phyloP scores from a whole-genome alignment of 2,797 vertebrate genomes.

The Chaetodon trifasciatus region DNA sequence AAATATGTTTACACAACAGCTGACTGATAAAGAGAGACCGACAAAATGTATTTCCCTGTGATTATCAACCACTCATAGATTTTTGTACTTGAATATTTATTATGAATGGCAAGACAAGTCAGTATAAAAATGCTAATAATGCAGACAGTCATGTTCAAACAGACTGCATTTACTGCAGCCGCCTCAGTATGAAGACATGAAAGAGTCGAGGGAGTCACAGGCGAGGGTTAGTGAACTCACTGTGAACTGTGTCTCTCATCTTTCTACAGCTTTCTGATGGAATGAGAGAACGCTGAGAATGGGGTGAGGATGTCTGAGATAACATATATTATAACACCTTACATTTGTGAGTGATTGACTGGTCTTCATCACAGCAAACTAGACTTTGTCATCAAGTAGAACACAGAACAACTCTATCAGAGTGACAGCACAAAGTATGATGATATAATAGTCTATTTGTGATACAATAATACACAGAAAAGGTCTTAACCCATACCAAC shows the following conservation, averaged over 20 bases:
- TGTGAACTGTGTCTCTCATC: constrained; percentile 60
- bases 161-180: constrained; percentile 49
- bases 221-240: constrained; percentile 62
- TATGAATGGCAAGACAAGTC: constrained; percentile 12
- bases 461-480: background rate
- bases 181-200: constrained; percentile 51
- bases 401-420: background rate
- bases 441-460: background rate
- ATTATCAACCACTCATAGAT: background rate
- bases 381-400: background rate
- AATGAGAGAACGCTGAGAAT: background rate
- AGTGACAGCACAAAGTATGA: background rate
- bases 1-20: no score
- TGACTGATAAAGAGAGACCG: background rate
- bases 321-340: background rate
- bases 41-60: background rate
- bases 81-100: constrained; percentile 14
- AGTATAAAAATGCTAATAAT: constrained; percentile 8
- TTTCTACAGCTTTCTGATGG: constrained; percentile 20
- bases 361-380: background rate
- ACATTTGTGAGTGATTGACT: background rate
- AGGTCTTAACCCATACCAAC: background rate
- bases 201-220: constrained; percentile 57
- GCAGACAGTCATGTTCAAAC: constrained; percentile 53
- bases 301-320: constrained; percentile 10